These are phyloP conservation scores for Geotrypetes seraphini DNA, from an alignment of 2,797 vertebrate species.

Conservation along the genomic window DNA sequence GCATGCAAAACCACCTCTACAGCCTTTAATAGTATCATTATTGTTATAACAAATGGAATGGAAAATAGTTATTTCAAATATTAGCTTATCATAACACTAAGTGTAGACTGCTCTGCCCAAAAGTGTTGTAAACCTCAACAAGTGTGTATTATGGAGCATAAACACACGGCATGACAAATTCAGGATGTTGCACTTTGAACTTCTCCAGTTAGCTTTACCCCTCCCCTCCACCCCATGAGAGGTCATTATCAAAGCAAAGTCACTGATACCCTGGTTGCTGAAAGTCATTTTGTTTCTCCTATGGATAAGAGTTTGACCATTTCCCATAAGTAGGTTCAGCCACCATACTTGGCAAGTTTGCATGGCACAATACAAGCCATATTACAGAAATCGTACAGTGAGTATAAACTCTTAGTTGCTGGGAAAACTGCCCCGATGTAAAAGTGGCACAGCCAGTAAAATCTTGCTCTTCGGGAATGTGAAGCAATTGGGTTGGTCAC, in stretches of 20 bases:
- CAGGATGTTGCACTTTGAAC: neutral
- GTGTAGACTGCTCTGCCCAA: constrained; percentile 36
- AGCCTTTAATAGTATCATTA: too few relatives aligned
- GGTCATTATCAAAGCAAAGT: constrained; percentile 21
- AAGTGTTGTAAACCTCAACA: constrained; percentile 22
- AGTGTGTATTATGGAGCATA: constrained; percentile 27
- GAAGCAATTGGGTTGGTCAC: constrained; percentile 62
- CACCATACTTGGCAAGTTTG: constrained; percentile 2
- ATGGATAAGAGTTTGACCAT: constrained; percentile 21
- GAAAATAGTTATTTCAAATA: too few relatives aligned
- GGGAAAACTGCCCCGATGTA: neutral
- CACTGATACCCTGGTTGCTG: too few relatives aligned
- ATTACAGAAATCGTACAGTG: constrained; percentile 24
- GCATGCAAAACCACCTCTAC: too few relatives aligned
- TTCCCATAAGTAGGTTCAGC: constrained; percentile 25
- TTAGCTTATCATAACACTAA: constrained; percentile 42
- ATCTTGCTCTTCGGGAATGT: too few relatives aligned
- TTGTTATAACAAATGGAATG: too few relatives aligned
- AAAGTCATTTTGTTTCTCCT: too few relatives aligned
- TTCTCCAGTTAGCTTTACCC: too few relatives aligned
- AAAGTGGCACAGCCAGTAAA: neutral
- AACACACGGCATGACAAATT: constrained; percentile 28
- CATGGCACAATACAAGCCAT: constrained; percentile 20
- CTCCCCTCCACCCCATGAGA: constrained; percentile 5
- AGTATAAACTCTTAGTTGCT: constrained; percentile 15